Percentiles rank a stretch among this genome's conserved stretches.
These are phyloP conservation scores for Cryptoleucopteryx plumbea DNA, from an alignment of 2,113 vertebrate species.

Conservation along the genomic window DNA sequence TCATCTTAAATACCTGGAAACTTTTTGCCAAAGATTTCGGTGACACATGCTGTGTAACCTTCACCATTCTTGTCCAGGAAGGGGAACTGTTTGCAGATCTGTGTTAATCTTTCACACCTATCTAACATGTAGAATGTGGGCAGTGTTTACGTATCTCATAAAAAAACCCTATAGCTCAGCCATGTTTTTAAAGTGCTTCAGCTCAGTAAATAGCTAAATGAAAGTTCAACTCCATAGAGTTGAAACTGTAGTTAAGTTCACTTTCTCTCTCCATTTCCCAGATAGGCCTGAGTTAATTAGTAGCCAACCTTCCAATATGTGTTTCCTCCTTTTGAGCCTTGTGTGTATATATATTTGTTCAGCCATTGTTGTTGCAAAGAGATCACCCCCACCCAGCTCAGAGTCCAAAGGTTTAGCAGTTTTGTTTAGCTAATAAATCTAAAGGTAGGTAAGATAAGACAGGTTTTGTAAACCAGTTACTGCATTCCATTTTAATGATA, in stretches of 20 bases:
- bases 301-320: not conserved
- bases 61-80: not conserved
- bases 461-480: not conserved
- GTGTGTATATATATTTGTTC: not conserved
- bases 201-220: not conserved
- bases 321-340: not conserved
- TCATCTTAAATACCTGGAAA: not conserved
- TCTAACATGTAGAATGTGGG: not conserved
- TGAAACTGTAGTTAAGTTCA: not conserved
- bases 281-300: not conserved
- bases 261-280: not conserved
- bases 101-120: not conserved
- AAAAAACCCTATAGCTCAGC: not conserved
- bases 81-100: not conserved
- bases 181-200: not conserved
- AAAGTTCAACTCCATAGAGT: not conserved
- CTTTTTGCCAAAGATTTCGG: not conserved
- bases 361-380: not conserved
- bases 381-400: not conserved
- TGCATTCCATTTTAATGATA: not conserved
- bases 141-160: not conserved
- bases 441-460: not conserved
- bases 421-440: not conserved
- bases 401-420: constrained; percentile 5
- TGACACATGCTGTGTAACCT: not conserved